These are phyloP conservation scores for Margarornis squamiger DNA, from an alignment of 2,797 vertebrate genomes.

Conservation along the genomic window DNA sequence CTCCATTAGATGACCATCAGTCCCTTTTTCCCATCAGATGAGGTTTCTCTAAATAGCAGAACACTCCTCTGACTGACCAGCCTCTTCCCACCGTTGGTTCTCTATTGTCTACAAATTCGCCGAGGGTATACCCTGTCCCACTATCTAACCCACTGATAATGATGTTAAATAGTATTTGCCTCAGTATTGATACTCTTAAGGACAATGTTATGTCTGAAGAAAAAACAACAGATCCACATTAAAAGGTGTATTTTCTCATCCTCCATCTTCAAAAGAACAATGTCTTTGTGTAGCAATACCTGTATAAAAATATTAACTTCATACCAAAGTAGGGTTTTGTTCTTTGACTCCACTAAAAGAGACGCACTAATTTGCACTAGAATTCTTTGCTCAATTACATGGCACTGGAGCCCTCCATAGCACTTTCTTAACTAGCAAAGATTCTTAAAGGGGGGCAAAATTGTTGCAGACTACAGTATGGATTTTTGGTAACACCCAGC, in stretches of 20 bases:
- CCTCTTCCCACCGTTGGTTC: not conserved
- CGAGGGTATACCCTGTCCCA: not conserved
- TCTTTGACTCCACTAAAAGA: not conserved
- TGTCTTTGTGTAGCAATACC: not conserved
- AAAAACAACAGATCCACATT: not conserved
- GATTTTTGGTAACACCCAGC: not conserved
- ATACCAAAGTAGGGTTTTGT: not conserved
- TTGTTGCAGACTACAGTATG: not conserved
- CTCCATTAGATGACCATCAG: not conserved
- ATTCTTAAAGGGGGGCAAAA: not conserved
- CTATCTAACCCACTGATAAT: not conserved
- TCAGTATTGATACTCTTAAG: not conserved
- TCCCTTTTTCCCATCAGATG: not conserved
- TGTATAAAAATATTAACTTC: not conserved
- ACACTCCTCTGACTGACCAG: not conserved
- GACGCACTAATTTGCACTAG: not conserved
- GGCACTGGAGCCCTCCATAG: not conserved
- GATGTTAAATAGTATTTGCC: accelerated
- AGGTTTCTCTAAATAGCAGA: not conserved
- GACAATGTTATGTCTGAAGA: not conserved
- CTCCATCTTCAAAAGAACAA: not conserved
- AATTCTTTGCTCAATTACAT: not conserved
- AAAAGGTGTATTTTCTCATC: not conserved
- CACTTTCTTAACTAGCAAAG: not conserved
- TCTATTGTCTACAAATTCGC: not conserved